Evolutionary conservation across 2,888 invertebrate species (phyloP).

Genomic region (Artemia sinica): DNA sequence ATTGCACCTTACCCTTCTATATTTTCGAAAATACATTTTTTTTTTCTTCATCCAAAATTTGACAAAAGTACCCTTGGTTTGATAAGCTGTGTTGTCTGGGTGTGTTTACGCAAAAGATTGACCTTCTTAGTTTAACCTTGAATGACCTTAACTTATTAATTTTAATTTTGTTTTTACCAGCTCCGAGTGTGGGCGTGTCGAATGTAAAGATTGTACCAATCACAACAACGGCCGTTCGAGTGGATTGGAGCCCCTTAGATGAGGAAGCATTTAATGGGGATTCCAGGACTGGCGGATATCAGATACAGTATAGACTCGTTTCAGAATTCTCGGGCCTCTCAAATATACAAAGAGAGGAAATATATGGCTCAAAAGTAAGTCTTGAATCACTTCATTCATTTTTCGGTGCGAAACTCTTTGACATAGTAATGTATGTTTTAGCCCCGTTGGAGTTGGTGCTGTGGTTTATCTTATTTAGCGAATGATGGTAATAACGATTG

Average conservation of each 20-base stretch:
- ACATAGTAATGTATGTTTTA: background rate
- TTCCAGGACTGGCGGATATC: conserved; percentile 65
- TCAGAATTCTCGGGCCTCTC: conserved; percentile 66
- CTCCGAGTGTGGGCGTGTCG: conserved; percentile 65
- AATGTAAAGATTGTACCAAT: conserved; percentile 75
- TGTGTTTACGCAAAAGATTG: too few species aligned
- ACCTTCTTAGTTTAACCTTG: too few species aligned
- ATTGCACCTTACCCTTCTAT: too few species aligned
- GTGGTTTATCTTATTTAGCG: conserved; percentile 15
- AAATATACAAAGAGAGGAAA: conserved; percentile 55
- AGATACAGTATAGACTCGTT: conserved; percentile 69
- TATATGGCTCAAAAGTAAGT: conserved; percentile 55
- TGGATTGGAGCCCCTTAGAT: conserved; percentile 68
- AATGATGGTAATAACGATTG: too few species aligned
- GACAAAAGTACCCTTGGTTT: too few species aligned
- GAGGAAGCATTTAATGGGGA: conserved; percentile 75
- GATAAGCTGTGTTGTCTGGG: too few species aligned
- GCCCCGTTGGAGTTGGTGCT: conserved; percentile 21
- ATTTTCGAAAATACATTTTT: too few species aligned
- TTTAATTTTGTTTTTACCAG: conserved; percentile 34
- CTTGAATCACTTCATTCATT: conserved; percentile 18
- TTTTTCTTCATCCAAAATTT: too few species aligned
- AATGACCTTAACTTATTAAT: background rate
- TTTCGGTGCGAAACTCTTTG: background rate
- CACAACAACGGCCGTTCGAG: conserved; percentile 80